Percentiles rank a stretch among this genome's conserved stretches.
phyloP scores from a whole-genome alignment of 1,140 invertebrate species.

The Pogonognathellus flavescens region DNA sequence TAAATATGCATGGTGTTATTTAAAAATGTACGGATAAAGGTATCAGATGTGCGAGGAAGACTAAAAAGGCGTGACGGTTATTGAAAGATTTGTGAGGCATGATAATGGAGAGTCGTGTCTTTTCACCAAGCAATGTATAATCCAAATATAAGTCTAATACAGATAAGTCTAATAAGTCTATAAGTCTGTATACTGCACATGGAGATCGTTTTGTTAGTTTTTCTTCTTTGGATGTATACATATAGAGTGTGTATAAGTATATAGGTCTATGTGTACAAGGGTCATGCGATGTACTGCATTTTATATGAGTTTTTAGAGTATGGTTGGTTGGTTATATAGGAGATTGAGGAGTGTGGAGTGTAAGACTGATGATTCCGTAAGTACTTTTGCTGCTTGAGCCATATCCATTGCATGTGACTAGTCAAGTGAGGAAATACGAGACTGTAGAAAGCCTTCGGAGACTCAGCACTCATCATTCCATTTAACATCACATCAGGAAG shows the following conservation, averaged over 20 bases:
- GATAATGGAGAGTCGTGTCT: conserved; percentile 17
- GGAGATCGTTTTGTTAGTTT: conserved; percentile 16
- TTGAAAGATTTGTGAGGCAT: conserved; percentile 27
- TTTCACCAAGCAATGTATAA: background rate
- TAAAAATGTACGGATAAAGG: background rate
- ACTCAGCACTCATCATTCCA: conserved; percentile 16
- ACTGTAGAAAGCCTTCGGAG: background rate
- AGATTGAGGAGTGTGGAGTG: background rate
- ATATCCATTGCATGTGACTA: conserved; percentile 27
- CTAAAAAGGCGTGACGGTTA: conserved; percentile 9
- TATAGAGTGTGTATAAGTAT: background rate
- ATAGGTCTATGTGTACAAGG: too few species aligned
- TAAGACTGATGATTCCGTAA: background rate
- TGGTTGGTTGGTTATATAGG: background rate
- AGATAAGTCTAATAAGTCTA: too few species aligned
- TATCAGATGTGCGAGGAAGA: background rate
- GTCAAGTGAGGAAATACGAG: conserved; percentile 10
- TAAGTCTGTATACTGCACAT: too few species aligned
- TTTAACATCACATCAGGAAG: conserved; percentile 44
- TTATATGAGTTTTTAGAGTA: background rate
- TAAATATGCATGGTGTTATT: background rate
- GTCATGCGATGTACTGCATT: background rate
- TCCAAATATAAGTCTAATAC: conserved; percentile 5
- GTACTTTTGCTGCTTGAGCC: background rate
- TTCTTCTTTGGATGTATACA: background rate